Evolutionary conservation across 92 coral and sea anemone genomes (phyloP), one percentile per base, ranked within the genome.

Genomic region (Ricordea florida): DNA sequence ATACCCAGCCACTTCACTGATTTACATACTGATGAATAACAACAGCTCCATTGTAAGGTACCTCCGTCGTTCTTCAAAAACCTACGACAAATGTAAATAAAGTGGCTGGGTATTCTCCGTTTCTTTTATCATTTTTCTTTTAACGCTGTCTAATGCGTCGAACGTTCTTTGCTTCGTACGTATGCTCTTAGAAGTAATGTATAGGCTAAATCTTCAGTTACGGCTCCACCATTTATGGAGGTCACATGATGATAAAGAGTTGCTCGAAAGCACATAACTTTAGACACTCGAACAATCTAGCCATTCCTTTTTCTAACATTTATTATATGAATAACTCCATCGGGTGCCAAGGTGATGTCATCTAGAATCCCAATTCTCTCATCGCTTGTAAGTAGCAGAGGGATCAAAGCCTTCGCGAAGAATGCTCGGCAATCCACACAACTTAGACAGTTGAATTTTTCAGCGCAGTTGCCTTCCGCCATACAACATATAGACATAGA

Each of bases 281-380:
- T 23, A 50, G 57, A 50, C 28, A 21, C 14, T 4, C 57, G n/a
- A 50, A 50, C 27, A 50, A 3, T 17, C 28, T 50, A 50, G 57
- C 13, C 14, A 6, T 50, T 50, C 57, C 57, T 50, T 50, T 23
- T 23, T 50, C 57, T 21, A 50, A 50, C 57, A 50, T 29, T 23
- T 23, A 50, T 33, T 50, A 50, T 50, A 46, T 49, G 57, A 49
- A 49, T 49, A 49, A 21, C 30, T 22, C 31, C 57, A 49, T 49
- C 27, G 57, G 30, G 31, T 49, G 27, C 11, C 53, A 28, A 49
- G 57, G 57, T 1, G 57, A 29, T 33, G 31, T 50, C 5, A 50
- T 50, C 57, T 50, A 33, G 32, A 50, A 50, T 50, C 57, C n/a
- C n/a, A n/a, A n/a, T 50, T 21, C 57, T 50, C 28, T 50, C 57